These are phyloP conservation scores for Saxidomus purpurata DNA, from an alignment of 1,140 invertebrate genomes.

Conservation along the genomic window DNA sequence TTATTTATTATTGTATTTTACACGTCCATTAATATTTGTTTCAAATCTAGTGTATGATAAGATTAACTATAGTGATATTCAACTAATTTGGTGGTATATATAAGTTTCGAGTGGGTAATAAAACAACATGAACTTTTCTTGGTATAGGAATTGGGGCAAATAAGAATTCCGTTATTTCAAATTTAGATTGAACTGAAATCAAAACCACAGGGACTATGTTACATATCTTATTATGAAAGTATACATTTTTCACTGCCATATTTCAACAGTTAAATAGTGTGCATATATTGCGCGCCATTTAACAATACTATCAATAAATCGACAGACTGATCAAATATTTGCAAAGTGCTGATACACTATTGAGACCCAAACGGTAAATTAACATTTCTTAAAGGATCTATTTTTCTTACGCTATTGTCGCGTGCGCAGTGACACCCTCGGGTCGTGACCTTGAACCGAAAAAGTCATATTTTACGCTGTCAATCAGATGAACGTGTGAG, in stretches of 20 bases:
- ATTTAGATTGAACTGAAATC: too few species aligned
- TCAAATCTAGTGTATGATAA: too few species aligned
- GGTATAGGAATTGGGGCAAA: too few species aligned
- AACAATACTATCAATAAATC: slow-evolving; percentile 16
- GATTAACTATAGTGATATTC: too few species aligned
- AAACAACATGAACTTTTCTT: too few species aligned
- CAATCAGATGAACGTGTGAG: slow-evolving; percentile 42
- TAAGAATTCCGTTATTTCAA: too few species aligned
- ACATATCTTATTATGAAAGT: slow-evolving; percentile 6
- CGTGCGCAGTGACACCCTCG: slow-evolving; percentile 15
- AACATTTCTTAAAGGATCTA: background rate
- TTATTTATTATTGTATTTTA: too few species aligned
- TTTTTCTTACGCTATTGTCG: slow-evolving; percentile 19
- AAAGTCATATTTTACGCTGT: slow-evolving; percentile 38
- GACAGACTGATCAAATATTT: slow-evolving; percentile 8
- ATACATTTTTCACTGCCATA: slow-evolving; percentile 31
- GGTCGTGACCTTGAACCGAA: slow-evolving; percentile 20
- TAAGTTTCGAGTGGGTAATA: too few species aligned
- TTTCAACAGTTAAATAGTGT: background rate
- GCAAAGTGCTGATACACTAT: background rate
- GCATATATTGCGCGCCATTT: slow-evolving; percentile 1
- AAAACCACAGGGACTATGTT: background rate
- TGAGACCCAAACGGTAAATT: slow-evolving; percentile 29
- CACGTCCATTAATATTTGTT: too few species aligned
- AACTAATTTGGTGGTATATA: too few species aligned